A percentile compares a stretch with the other conserved stretches of the same genome.
These are phyloP conservation scores for Aleiodes alternator DNA, from an alignment of 2,888 invertebrate genomes.

Conservation along the genomic window DNA sequence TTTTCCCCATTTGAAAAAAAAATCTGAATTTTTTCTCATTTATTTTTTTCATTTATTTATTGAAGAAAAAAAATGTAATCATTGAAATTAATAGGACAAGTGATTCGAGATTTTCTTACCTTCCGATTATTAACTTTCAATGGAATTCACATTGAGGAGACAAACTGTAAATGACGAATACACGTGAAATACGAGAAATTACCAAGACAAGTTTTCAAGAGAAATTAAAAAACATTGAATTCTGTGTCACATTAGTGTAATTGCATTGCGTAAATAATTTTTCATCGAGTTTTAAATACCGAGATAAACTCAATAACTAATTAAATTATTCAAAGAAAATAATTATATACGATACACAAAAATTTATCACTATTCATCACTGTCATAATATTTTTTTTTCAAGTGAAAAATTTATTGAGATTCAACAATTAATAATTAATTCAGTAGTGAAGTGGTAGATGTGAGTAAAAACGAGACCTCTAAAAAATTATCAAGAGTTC, in stretches of 20 bases:
- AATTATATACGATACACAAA: slow-evolving; percentile 4
- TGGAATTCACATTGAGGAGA: slow-evolving; percentile 4
- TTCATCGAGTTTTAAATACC: slow-evolving; percentile 5
- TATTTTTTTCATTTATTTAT: slow-evolving; percentile 8
- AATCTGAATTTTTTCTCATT: slow-evolving; percentile 1
- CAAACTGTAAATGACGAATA: slow-evolving; percentile 9
- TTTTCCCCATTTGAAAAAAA: slow-evolving; percentile 26
- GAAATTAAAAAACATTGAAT: slow-evolving; percentile 35
- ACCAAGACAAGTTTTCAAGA: not conserved
- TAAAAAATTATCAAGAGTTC: no score
- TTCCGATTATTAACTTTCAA: slow-evolving; percentile 27
- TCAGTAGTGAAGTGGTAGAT: not conserved
- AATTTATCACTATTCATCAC: slow-evolving; percentile 14
- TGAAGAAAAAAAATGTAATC: not conserved
- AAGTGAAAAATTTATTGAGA: not conserved
- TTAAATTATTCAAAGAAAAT: not conserved
- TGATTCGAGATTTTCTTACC: slow-evolving; percentile 33
- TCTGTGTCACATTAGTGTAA: slow-evolving; percentile 24
- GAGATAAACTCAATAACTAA: not conserved
- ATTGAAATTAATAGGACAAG: slow-evolving; percentile 4
- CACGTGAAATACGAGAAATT: not conserved
- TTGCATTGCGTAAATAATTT: slow-evolving; percentile 17
- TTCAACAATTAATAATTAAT: not conserved
- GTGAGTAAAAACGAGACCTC: not conserved
- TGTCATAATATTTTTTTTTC: not conserved